Evolutionary conservation across 2,797 vertebrate genomes (phyloP), one percentile per base, ranked within the genome.

Genomic region (Sebastiscus tertius): DNA sequence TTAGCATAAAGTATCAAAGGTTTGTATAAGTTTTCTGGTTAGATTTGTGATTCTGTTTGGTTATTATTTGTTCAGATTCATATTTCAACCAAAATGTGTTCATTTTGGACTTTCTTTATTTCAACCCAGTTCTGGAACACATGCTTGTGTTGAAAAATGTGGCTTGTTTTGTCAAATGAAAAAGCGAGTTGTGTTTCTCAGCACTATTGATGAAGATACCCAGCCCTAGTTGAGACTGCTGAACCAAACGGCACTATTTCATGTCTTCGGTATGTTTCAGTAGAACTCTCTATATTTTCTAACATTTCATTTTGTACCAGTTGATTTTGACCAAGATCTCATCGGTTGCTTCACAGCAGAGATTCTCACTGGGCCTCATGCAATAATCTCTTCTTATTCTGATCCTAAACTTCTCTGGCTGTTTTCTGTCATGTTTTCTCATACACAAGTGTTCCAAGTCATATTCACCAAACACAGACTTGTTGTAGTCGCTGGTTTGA

Each of bases 211-310:
- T 1, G 13, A 33, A 42, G 65, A 33, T 31, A 22, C 75, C 33
- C 60, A 33, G 76, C 29, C 27, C 62, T 31, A 0, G 13, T 58
- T 34, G 13, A 33, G 59, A 27, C 11, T 71, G 52, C 31, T 22
- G 52, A 59, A 75, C 75, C 73, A 80, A 79, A 80, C 24, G 11
- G 22, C 60, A 39, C 63, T 39, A 39, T 39, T 33, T 60, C 64
- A 70, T 27, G 62, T 84, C 26, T 49, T 34, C 13, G 29, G 8
- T 63, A 46, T 31, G 36, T 69, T 33, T 68, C 27, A 59, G 9
- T 20, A 10, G 13, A 34, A 31, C 26, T 77, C 26, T 78, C 27
- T 78, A 22, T 61, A 4, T 58, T 18, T 46, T 12, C 22, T 18
- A 8, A 34, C 34, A 36, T 62, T 60, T 61, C 26, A 54, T 52